phyloP scores from a whole-genome alignment of 2,888 invertebrate genomes.

The Lepidochrysops patricia region DNA sequence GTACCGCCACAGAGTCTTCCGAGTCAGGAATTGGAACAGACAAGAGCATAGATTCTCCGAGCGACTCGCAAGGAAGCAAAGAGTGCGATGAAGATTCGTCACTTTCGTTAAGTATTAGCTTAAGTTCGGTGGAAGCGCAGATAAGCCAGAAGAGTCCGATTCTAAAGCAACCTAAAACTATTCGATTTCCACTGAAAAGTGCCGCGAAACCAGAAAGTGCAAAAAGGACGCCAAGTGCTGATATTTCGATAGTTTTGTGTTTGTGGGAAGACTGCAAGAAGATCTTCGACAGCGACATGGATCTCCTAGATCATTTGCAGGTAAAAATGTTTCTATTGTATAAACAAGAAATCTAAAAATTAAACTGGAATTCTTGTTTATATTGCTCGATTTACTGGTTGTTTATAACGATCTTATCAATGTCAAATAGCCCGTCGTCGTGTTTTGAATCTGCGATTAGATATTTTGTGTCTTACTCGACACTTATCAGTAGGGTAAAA shows the following conservation, averaged over 20 bases:
- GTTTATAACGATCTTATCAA: too few species aligned
- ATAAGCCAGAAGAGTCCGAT: constrained; percentile 81
- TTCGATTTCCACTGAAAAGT: constrained; percentile 82
- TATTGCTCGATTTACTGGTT: too few species aligned
- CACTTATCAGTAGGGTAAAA: too few species aligned
- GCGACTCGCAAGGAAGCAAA: constrained; percentile 62
- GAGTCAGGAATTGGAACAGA: constrained; percentile 68
- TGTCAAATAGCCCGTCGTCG: too few species aligned
- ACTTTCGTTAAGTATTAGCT: constrained; percentile 58
- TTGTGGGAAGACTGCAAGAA: constrained; percentile 88
- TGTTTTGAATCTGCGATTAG: too few species aligned
- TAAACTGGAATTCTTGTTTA: too few species aligned
- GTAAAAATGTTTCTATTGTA: constrained; percentile 44
- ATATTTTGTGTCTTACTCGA: too few species aligned
- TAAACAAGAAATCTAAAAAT: too few species aligned
- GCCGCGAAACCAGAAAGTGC: constrained; percentile 47
- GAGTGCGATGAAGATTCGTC: constrained; percentile 68
- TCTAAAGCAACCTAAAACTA: constrained; percentile 85
- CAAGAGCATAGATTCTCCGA: constrained; percentile 66
- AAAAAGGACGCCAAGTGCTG: constrained; percentile 51
- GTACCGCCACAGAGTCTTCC: constrained; percentile 55
- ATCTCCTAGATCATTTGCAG: constrained; percentile 91
- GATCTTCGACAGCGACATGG: constrained; percentile 85
- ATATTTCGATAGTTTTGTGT: constrained; percentile 75
- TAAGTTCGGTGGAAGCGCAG: constrained; percentile 52